Evolutionary conservation across 2,113 vertebrate genomes (phyloP), one percentile per base, ranked within the genome.

Genomic region (Dissostichus mawsoni): DNA sequence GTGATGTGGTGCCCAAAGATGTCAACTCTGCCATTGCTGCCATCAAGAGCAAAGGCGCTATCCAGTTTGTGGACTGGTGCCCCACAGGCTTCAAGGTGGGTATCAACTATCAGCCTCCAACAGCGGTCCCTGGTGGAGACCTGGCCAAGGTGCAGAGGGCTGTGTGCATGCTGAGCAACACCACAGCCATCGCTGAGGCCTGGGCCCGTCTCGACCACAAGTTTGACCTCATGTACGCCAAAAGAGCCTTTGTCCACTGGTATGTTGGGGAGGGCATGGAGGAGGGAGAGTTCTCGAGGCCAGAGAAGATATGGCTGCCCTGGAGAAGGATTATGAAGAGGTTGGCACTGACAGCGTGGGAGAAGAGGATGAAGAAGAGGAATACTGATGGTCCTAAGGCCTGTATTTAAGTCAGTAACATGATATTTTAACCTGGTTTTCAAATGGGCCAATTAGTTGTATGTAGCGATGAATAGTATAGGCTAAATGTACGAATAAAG

Each of bases 61-160:
- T 96, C 83, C 96, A 97, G 92, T 97, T 96, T 91, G 95, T 96
- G 62, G 95, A 96, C 86, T 97, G 96, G 96, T 96, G 96, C 55
- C 96, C 96, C 0, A 96, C 95, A 0, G 96, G 96, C 3, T 97
- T 97, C 95, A 97, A 96, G 89, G 96, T 96, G 65, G 96, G 95
- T 68, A 95, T 96, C 93, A 96, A 96, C 83, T 96, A 96, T 87
- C 96, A 97, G 83, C 93, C 96, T 0, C 96, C 96, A 45, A 97
- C 96, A 0, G 95, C 94, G 55, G 96, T 97, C 64, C 96, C 95
- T 33, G 95, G 95, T 17, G 95, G 95, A 70, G 95, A 96, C 85
- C 81, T 96, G 92, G 96, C 96, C 86, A 96, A 96, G 80, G 95
- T 96, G 16, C 95, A 96, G 94, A 92, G 95, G 47, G 95, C 95